Evolutionary conservation across 2,888 invertebrate genomes (phyloP), one percentile per base, ranked within the genome.

Genomic region (Branchellion lobata): DNA sequence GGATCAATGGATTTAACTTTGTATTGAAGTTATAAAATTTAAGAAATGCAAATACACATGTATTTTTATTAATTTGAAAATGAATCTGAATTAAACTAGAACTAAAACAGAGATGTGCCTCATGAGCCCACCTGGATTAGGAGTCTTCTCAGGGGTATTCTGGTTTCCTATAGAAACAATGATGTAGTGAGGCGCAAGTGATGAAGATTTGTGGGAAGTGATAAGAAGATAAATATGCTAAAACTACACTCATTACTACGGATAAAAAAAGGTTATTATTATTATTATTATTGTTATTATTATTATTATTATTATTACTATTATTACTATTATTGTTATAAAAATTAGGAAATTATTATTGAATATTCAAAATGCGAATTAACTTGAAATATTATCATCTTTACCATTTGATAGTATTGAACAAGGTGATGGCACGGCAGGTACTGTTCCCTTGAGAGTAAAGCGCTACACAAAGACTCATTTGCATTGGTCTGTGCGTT

Each of bases 341-440:
- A 40, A 8, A 5, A 40, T 40, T 14, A 40, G n/a, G n/a, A n/a
- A n/a, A n/a, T n/a, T n/a, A n/a, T n/a, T n/a, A n/a, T n/a, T n/a
- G n/a, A n/a, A n/a, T n/a, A n/a, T n/a, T n/a, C n/a, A n/a, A n/a
- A n/a, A n/a, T n/a, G n/a, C n/a, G n/a, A n/a, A n/a, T n/a, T n/a
- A n/a, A n/a, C n/a, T n/a, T n/a, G 5, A 40, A 40, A 8, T 14
- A 40, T 40, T 14, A 40, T 92, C 94, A 8, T 14, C 68, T 80
- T 53, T 88, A 96, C 96, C 96, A 96, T 96, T 89, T 96, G 96
- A 88, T 96, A 96, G 89, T 95, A 96, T 85, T 94, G 93, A 79
- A 95, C 93, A 80, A 97, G 89, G 79, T 93, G 92, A 65, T 92
- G 91, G 29, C 96, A 92, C 84, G 92, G 93, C 81, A 92, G 92